Evolutionary conservation across 2,113 vertebrate species (phyloP).

Genomic region (Silurus glanis): DNA sequence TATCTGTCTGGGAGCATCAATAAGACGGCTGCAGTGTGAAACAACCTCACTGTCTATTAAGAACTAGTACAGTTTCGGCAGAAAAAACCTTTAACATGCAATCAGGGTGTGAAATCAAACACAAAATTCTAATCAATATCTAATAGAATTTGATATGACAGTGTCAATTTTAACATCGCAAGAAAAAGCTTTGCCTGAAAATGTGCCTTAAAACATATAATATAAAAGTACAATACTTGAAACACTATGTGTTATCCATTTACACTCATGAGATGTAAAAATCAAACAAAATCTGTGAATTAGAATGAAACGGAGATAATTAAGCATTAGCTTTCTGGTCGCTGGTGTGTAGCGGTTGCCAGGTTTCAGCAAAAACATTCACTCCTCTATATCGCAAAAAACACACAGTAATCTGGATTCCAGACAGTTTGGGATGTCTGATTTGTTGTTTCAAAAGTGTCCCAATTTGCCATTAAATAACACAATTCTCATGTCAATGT

Average conservation of each 20-base stretch:
- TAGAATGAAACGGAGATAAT: background rate
- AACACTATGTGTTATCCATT: background rate
- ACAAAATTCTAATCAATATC: background rate
- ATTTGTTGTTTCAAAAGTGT: background rate
- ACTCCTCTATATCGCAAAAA: background rate
- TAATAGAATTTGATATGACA: background rate
- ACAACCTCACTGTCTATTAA: no score
- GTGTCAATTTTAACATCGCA: background rate
- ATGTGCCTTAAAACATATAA: background rate
- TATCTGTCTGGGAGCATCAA: background rate
- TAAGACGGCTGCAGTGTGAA: background rate
- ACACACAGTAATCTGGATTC: background rate
- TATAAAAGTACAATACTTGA: background rate
- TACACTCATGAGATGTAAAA: background rate
- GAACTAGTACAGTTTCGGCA: no score
- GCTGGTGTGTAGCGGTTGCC: background rate
- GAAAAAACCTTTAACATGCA: no score
- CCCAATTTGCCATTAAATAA: background rate
- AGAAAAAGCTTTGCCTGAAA: background rate
- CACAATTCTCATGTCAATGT: background rate
- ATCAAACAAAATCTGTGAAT: background rate
- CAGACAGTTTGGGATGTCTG: background rate
- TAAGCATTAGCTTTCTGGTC: background rate
- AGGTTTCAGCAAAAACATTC: background rate
- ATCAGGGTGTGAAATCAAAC: background rate